Base-by-base conservation (phyloP, 2,888 invertebrate species). In the Didymodactylos carnosus region DNA sequence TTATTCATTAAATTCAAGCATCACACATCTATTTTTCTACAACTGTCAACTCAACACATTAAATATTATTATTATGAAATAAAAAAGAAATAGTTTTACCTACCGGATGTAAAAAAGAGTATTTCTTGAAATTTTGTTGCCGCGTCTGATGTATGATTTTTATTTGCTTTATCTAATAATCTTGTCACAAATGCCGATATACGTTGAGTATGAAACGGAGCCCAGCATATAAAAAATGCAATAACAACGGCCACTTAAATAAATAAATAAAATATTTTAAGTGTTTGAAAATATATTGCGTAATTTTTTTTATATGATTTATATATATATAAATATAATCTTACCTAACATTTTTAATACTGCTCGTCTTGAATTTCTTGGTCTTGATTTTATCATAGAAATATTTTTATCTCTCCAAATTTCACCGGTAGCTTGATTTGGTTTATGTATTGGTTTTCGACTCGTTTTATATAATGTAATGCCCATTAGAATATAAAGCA, bases 201-300 rank as follows among this genome's bases (percentile, higher is more conserved):
- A 72, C 94, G 86, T 83, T 94, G 94, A 16, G 91, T 89, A 84
- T 94, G 93, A 83, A 93, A 94, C 2, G 94, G 94, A 0, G 92
- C 91, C 79, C 91, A 90, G 75, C 93, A 93, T 6, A 94, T 89
- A 75, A 91, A 91, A 83, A 92, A 92, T 87, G 92, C 91, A 11
- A 93, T 86, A 73, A 94, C 94, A 39, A 94, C 94, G 3, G 91
- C 91, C 78, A 91, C 94, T 94, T 86, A 19, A 86, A 85, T 25
- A 75, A 70, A 76, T n/a, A 53, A 39, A 71, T 27, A 62, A n/a
- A 71, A 23, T n/a, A n/a, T n/a, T n/a, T n/a, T n/a, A n/a, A n/a
- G n/a, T n/a, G n/a, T n/a, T n/a, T n/a, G n/a, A n/a, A n/a, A n/a
- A n/a, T 19, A 43, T 10, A 5, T 46, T 46, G 19, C 46, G 6